Evolutionary conservation across 2,888 invertebrate genomes (phyloP), one percentile per base, ranked within the genome.

Genomic region (Alitta virens): DNA sequence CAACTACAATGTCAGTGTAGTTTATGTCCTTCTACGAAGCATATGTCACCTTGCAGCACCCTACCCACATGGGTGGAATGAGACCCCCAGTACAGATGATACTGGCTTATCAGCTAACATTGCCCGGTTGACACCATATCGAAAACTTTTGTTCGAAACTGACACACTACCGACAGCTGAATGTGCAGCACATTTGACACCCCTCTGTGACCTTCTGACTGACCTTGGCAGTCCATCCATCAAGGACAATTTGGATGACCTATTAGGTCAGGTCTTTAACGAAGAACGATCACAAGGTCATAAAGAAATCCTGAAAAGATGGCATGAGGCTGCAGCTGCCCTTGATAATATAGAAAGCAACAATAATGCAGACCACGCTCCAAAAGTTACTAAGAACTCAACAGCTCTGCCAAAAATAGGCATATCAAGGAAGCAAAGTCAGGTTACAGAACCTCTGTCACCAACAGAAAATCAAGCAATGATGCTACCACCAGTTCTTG

Each of bases 61-160:
- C 23, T 77, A 78, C 60, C 79, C 79, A 1, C 70, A 74, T 62
- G 78, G 78, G 18, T 79, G 79, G 79, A 55, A 67, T 27, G 65
- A 68, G 23, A 56, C 68, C 3, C 78, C 79, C 0, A 66, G 72
- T 7, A 64, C 68, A 5, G 66, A 63, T 1, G 79, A 79, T 62
- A 67, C 64, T 27, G 74, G 77, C 40, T 65, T 76, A 1, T 73
- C 76, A 26, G 77, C 77, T 0, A 75, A 78, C 63, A 68, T 78
- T 5, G 75, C 74, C 21, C 65, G 78, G 16, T 60, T 78, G 42
- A 71, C 46, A 18, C 21, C 46, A n/a, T 46, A 18, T n/a, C 5
- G 46, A 7, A 46, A 21, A 46, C n/a, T 18, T n/a, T 7, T 46
- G 46, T 7, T 46, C 3, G 21, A n/a, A n/a, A 21, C 21, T 5